A percentile compares a stretch with the other conserved stretches of the same genome.
phyloP scores from a whole-genome alignment of 2,797 vertebrate species.

The Ceryle rudis region DNA sequence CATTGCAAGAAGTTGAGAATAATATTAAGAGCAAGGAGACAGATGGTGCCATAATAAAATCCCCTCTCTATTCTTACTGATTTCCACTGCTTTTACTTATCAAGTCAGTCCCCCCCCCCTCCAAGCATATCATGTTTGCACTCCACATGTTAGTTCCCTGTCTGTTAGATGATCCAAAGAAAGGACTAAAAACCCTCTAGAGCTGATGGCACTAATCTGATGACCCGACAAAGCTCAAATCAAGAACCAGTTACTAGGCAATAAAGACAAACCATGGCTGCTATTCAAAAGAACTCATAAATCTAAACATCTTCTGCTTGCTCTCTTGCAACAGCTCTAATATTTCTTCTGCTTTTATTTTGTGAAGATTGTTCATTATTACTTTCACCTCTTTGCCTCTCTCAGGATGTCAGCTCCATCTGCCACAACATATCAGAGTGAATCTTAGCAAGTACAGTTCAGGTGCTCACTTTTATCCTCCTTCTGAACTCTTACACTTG shows the following conservation, averaged over 20 bases:
- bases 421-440: not conserved
- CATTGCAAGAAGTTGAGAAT: not conserved
- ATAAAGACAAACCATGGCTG: constrained; percentile 49
- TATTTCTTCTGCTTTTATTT: constrained; percentile 28
- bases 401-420: constrained; percentile 30
- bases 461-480: constrained; percentile 28
- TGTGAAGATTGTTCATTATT: constrained; percentile 28
- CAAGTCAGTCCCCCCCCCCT: not conserved
- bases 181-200: not conserved
- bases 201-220: not conserved
- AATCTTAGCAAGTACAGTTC: constrained; percentile 6
- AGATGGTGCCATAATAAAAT: constrained; percentile 32
- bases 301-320: constrained; percentile 45
- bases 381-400: not conserved
- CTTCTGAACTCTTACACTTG: constrained; percentile 39
- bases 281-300: constrained; percentile 38
- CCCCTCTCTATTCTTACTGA: not conserved
- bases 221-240: not conserved
- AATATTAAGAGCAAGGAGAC: not conserved
- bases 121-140: not conserved
- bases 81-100: not conserved
- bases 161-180: not conserved
- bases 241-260: constrained; percentile 20
- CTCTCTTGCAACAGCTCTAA: constrained; percentile 30
- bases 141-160: not conserved